Percentiles rank a stretch among this genome's conserved stretches.
Evolutionary conservation across 2,113 vertebrate species (phyloP).

Genomic region (Cyanoliseus patagonus): DNA sequence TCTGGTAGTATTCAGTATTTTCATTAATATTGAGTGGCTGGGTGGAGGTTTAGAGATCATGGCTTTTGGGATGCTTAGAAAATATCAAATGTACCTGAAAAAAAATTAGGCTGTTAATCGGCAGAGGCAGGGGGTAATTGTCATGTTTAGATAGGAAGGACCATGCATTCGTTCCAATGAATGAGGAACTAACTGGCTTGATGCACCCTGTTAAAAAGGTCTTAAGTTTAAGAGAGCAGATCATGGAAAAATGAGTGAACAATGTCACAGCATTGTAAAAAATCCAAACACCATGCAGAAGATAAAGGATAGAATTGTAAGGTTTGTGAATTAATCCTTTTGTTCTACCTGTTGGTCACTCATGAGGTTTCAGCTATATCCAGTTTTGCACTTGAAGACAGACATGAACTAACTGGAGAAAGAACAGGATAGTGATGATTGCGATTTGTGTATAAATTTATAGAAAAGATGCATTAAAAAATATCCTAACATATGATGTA

Average conservation of each 20-base stretch:
- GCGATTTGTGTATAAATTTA: neutral
- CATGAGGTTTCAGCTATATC: neutral
- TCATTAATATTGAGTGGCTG: neutral
- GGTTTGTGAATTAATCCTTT: neutral
- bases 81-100: neutral
- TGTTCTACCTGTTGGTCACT: neutral
- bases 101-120: neutral
- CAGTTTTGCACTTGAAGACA: neutral
- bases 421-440: neutral
- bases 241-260: neutral
- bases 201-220: neutral
- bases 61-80: neutral
- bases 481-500: neutral
- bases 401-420: neutral
- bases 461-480: neutral
- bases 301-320: neutral
- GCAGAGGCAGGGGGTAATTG: neutral
- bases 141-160: neutral
- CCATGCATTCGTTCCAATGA: neutral
- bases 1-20: neutral
- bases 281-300: neutral
- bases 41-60: neutral
- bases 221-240: neutral
- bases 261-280: neutral
- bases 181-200: neutral